A percentile compares a stretch with the other conserved stretches of the same genome.
These are phyloP conservation scores for Latrodectus hesperus DNA, from an alignment of 2,888 invertebrate species.

Conservation along the genomic window DNA sequence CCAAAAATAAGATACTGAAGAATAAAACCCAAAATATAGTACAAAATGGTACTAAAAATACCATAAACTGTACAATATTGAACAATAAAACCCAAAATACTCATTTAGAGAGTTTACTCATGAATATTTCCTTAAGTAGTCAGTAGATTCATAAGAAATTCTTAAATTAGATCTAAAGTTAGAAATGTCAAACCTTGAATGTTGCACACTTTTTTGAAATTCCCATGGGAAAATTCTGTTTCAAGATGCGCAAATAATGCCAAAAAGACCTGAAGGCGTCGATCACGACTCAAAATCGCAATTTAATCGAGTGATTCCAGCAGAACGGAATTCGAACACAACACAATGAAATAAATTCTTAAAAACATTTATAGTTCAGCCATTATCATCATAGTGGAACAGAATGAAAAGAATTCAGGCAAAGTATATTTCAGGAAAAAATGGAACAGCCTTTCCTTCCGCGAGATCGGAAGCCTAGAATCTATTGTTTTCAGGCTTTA, in stretches of 20 bases:
- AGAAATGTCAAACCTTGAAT: too few species aligned
- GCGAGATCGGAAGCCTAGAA: neutral
- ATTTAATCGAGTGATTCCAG: slow-evolving; percentile 12
- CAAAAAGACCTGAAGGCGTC: neutral
- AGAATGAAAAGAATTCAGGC: slow-evolving; percentile 34
- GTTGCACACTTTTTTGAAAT: neutral
- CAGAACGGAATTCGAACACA: slow-evolving; percentile 10
- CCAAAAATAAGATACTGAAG: too few species aligned
- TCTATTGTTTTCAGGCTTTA: slow-evolving; percentile 43
- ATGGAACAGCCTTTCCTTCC: neutral
- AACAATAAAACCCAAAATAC: too few species aligned
- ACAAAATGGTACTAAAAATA: too few species aligned
- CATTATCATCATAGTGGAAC: slow-evolving; percentile 22
- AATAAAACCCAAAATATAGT: too few species aligned
- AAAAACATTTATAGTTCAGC: neutral
- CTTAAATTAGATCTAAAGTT: too few species aligned
- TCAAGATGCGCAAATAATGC: neutral
- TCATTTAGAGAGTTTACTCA: too few species aligned
- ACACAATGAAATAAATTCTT: slow-evolving; percentile 10
- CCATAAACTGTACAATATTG: too few species aligned
- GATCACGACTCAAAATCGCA: neutral
- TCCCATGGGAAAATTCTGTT: neutral
- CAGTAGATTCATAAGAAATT: too few species aligned
- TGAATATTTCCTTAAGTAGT: too few species aligned
- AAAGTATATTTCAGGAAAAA: slow-evolving; percentile 6